phyloP scores from a whole-genome alignment of 2,797 vertebrate genomes.

The Cheirogaleus major region DNA sequence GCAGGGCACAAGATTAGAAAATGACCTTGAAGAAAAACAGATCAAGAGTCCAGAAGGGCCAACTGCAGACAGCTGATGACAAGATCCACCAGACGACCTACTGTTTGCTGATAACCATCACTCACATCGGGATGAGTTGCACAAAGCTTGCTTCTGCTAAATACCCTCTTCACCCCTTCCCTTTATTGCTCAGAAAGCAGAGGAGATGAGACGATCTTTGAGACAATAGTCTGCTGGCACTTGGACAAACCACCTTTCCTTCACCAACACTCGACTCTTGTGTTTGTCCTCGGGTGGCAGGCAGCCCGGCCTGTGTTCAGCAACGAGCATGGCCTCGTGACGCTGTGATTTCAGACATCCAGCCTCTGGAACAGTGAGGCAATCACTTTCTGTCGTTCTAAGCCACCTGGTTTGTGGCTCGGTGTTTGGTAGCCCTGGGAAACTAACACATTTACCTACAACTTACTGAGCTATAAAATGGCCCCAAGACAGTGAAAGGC shows the following conservation, averaged over 20 bases:
- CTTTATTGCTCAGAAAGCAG: neutral
- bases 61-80: neutral
- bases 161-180: neutral
- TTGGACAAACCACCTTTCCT: neutral
- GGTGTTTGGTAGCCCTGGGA: neutral
- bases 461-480: neutral
- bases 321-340: neutral
- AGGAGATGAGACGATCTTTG: too few relatives aligned
- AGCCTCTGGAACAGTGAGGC: neutral
- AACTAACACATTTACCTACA: too few relatives aligned
- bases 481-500: neutral
- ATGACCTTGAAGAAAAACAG: neutral
- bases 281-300: neutral
- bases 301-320: neutral
- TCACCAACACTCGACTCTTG: neutral
- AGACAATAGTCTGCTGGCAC: neutral
- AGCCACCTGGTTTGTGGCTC: neutral
- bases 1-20: neutral
- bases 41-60: neutral
- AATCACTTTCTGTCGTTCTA: neutral
- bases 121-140: neutral
- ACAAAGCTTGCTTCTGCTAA: neutral
- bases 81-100: neutral
- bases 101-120: neutral
- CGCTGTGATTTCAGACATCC: neutral